Conservation (phyloP, 2,888 invertebrate species). For the Ypsolopha scabrella region DNA sequence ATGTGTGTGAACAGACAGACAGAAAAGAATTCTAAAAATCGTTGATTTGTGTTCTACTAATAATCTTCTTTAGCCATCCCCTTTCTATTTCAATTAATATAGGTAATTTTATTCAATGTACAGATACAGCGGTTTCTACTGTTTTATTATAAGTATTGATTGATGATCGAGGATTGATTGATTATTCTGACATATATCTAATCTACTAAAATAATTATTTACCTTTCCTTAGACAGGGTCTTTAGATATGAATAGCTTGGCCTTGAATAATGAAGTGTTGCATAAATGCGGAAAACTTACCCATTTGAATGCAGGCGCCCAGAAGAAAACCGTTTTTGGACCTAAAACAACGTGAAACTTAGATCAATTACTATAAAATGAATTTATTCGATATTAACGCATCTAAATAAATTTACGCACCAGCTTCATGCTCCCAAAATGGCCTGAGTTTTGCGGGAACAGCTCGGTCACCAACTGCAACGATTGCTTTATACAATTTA, state of each 20-base stretch:
- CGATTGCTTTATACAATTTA: conserved; percentile 69
- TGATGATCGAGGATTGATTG: no score
- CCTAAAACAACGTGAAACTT: conserved; percentile 70
- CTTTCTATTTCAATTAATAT: no score
- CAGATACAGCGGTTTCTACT: no score
- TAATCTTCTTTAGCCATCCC: no score
- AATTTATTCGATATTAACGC: neutral
- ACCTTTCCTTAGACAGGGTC: conserved; percentile 41
- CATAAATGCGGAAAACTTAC: conserved; percentile 71
- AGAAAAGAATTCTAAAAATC: no score
- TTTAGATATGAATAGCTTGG: conserved; percentile 36
- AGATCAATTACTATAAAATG: conserved; percentile 3
- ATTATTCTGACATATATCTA: no score
- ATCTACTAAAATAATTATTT: conserved; percentile 4
- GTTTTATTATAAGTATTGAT: no score
- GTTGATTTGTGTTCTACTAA: no score
- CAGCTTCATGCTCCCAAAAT: conserved; percentile 98
- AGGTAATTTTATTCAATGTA: no score
- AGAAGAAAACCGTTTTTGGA: conserved; percentile 98
- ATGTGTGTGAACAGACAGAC: no score
- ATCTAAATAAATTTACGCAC: conserved; percentile 54
- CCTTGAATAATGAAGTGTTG: conserved; percentile 29
- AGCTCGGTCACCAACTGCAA: conserved; percentile 76
- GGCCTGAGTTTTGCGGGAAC: conserved; percentile 87
- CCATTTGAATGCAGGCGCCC: conserved; percentile 99